Conservation (phyloP, 2,797 vertebrate genomes). For the Sylvia borin region DNA sequence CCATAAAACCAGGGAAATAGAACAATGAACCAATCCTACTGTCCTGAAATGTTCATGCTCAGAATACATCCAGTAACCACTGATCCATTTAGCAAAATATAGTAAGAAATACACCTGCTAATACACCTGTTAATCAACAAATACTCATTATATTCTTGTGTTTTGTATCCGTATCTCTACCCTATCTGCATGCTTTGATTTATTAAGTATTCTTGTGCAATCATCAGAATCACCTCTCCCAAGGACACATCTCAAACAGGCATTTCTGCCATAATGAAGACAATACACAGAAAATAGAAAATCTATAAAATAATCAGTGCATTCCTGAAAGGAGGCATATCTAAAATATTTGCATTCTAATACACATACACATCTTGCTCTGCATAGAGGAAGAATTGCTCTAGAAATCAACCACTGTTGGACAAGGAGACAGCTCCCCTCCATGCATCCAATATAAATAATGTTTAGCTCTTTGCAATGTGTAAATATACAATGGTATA, state of each 20-base stretch:
- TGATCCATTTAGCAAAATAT: background rate
- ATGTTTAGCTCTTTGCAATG: background rate
- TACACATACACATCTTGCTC: background rate
- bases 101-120: background rate
- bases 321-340: background rate
- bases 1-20: background rate
- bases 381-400: background rate
- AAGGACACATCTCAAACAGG: background rate
- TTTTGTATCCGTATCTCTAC: background rate
- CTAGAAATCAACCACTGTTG: background rate
- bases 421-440: background rate
- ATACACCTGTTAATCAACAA: background rate
- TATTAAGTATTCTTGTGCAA: background rate
- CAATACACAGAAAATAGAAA: background rate
- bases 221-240: background rate
- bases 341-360: background rate
- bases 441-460: rapidly evolving
- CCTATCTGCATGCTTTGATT: background rate
- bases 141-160: background rate
- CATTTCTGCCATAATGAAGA: background rate
- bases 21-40: background rate
- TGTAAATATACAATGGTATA: background rate
- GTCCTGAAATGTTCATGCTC: background rate
- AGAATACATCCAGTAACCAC: background rate
- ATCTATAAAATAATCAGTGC: background rate